phyloP scores from a whole-genome alignment of 2,888 invertebrate genomes.

The Meganola albula region DNA sequence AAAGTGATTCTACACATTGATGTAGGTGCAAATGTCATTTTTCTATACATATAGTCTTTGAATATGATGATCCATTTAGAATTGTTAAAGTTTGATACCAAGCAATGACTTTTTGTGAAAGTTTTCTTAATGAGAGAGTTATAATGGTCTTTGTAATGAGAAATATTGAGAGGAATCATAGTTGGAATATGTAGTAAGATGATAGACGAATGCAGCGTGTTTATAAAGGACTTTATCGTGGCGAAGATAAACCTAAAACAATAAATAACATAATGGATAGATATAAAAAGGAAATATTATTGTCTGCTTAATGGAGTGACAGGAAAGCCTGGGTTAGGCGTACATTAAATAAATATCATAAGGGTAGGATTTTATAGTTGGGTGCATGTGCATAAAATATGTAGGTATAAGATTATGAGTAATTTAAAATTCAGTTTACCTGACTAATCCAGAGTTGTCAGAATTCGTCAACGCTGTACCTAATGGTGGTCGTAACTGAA shows the following conservation, averaged over 20 bases:
- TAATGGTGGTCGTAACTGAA: conserved; percentile 73
- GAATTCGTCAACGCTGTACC: conserved; percentile 69
- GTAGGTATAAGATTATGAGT: no score
- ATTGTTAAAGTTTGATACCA: conserved; percentile 38
- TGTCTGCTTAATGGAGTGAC: conserved; percentile 11
- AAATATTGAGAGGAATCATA: conserved; percentile 40
- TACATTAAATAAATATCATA: no score
- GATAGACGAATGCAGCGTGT: conserved; percentile 49
- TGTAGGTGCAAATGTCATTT: conserved; percentile 67
- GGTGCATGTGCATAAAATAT: no score
- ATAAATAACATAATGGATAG: conserved; percentile 42
- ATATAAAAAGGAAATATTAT: no score
- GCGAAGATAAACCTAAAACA: conserved; percentile 75
- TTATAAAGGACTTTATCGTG: conserved; percentile 55
- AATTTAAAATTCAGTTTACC: no score
- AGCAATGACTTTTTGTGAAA: conserved; percentile 35
- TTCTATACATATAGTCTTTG: conserved; percentile 64
- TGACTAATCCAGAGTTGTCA: conserved; percentile 77
- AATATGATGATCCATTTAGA: conserved; percentile 59
- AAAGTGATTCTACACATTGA: conserved; percentile 67
- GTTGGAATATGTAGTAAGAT: conserved; percentile 49
- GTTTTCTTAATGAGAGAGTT: conserved; percentile 38
- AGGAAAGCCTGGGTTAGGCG: no score
- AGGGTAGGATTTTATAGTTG: no score
- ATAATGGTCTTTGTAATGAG: conserved; percentile 47